Conservation (phyloP, 2,797 vertebrate genomes). For the Mus spretus region DNA sequence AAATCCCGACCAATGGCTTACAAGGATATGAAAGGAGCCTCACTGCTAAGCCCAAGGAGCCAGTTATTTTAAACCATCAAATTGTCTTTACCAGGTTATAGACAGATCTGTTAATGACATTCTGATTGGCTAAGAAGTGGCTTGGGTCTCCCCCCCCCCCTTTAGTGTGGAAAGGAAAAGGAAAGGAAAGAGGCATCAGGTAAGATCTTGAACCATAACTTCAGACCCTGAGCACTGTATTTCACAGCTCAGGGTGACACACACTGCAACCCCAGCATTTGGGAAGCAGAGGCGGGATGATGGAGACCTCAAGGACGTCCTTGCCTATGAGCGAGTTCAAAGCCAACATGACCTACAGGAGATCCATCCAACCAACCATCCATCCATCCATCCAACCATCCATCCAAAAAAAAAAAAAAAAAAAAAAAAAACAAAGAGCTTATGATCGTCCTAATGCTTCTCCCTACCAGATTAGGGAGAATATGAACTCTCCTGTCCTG, state of each 20-base stretch:
- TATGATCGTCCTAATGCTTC: not conserved
- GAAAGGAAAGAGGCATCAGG: too few relatives aligned
- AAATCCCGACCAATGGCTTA: not conserved
- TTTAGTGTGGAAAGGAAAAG: not conserved
- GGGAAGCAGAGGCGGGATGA: not conserved
- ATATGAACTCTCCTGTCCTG: not conserved
- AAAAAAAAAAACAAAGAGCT: too few relatives aligned
- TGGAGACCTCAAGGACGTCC: not conserved
- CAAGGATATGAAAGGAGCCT: not conserved
- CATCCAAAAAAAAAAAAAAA: too few relatives aligned
- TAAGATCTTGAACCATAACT: not conserved
- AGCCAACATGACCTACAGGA: not conserved
- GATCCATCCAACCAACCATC: too few relatives aligned
- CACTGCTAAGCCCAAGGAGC: not conserved
- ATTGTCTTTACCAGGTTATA: slow-evolving; percentile 54
- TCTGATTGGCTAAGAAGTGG: slow-evolving; percentile 38
- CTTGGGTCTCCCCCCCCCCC: not conserved
- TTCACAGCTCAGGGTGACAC: not conserved
- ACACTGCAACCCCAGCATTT: not conserved
- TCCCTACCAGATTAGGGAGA: slow-evolving; percentile 42
- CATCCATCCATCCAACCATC: too few relatives aligned
- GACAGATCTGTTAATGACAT: slow-evolving; percentile 6
- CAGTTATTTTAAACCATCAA: slow-evolving; percentile 23
- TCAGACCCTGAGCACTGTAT: not conserved
- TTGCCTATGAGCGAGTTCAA: not conserved